Percentiles rank a stretch among this genome's conserved stretches.
These are phyloP conservation scores for Hemichromis elongatus DNA, from an alignment of 2,113 vertebrate genomes.

Conservation along the genomic window DNA sequence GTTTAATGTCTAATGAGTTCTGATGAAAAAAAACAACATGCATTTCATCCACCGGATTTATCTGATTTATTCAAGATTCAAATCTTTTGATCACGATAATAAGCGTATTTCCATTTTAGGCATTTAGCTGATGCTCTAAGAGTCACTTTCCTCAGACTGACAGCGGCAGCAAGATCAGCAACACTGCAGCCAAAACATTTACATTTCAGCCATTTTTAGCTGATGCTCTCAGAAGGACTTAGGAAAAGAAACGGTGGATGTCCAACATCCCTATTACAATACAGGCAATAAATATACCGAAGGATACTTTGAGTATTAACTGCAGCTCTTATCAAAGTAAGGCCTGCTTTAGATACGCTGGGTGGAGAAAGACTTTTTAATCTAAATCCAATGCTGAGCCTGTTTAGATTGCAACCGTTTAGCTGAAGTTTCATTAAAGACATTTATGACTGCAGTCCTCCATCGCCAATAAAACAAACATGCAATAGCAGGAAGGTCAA, in stretches of 20 bases:
- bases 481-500: constrained; percentile 14
- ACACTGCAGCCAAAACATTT: constrained; percentile 24
- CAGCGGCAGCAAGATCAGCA: constrained; percentile 6
- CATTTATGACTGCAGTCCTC: background rate
- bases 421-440: constrained; percentile 9
- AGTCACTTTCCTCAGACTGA: background rate
- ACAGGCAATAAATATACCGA: constrained; percentile 8
- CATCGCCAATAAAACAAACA: constrained; percentile 15
- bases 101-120: background rate
- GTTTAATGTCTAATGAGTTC: background rate
- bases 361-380: constrained; percentile 25
- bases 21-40: background rate
- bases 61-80: background rate
- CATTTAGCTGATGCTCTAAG: constrained; percentile 1
- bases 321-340: constrained; percentile 8
- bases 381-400: constrained; percentile 12
- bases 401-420: constrained; percentile 9
- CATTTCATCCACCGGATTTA: background rate
- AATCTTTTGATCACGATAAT: background rate
- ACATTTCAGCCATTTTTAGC: constrained; percentile 42
- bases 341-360: background rate
- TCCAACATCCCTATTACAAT: background rate
- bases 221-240: constrained; percentile 4
- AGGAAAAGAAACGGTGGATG: background rate
- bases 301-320: background rate